Percentiles rank a stretch among this genome's conserved stretches.
Conservation (phyloP, 1,140 invertebrate genomes). For the Wasmannia auropunctata region DNA sequence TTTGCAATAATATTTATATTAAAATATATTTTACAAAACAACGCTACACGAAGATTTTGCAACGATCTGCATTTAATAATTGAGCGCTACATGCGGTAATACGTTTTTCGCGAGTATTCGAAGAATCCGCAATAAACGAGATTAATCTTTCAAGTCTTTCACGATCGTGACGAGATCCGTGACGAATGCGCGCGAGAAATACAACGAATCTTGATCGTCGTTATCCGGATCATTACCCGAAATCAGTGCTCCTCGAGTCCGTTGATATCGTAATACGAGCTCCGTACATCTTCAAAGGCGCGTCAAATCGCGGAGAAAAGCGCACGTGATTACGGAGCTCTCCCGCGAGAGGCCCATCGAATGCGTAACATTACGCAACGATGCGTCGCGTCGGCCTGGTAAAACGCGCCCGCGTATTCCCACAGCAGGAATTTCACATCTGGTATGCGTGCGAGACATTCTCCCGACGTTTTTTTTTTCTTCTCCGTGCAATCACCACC, state of each 20-base stretch:
- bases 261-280: not conserved
- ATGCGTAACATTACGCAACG: slow-evolving; percentile 32
- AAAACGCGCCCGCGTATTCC: slow-evolving; percentile 33
- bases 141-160: not conserved
- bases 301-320: slow-evolving; percentile 22
- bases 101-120: not conserved
- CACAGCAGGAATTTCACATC: slow-evolving; percentile 45
- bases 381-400: slow-evolving; percentile 34
- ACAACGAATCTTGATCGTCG: not conserved
- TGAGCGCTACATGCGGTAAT: not conserved
- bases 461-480: not conserved
- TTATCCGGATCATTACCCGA: slow-evolving; percentile 22
- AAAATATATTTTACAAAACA: not conserved
- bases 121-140: not conserved
- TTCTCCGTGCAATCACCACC: not conserved
- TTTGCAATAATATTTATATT: slow-evolving; percentile 9
- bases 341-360: not conserved
- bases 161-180: not conserved
- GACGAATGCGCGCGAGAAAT: not conserved
- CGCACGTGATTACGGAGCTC: not conserved
- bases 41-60: slow-evolving; percentile 19
- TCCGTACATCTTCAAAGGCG: not conserved
- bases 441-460: slow-evolving; percentile 30
- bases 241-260: slow-evolving; percentile 63
- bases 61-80: not conserved